A percentile compares a stretch with the other conserved stretches of the same genome.
Evolutionary conservation across 2,888 invertebrate genomes (phyloP).

Genomic region (Glyphotaelius pellucidus): DNA sequence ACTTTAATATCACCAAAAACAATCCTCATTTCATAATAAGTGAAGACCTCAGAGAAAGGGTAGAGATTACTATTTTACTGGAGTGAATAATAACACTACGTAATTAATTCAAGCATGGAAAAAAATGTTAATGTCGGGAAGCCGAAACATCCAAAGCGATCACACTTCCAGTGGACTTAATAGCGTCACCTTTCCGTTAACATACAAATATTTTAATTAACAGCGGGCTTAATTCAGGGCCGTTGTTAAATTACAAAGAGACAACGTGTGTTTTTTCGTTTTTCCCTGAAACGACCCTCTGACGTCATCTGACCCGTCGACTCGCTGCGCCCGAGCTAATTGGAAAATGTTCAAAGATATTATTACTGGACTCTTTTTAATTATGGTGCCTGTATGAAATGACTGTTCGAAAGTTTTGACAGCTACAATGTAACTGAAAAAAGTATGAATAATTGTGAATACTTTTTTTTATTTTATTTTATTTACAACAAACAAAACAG

Average conservation of each 20-base stretch:
- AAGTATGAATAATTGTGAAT: too few relatives aligned
- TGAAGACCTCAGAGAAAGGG: not conserved
- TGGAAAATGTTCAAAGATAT: slow-evolving; percentile 25
- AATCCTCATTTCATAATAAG: not conserved
- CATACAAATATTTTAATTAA: slow-evolving; percentile 58
- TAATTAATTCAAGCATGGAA: not conserved
- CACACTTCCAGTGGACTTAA: slow-evolving; percentile 53
- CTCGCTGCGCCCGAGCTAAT: slow-evolving; percentile 28
- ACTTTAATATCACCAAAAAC: not conserved
- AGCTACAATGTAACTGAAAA: not conserved
- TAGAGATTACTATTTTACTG: not conserved
- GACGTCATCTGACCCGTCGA: not conserved
- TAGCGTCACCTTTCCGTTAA: slow-evolving; percentile 49
- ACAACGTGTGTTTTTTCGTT: not conserved
- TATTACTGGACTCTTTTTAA: not conserved
- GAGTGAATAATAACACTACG: not conserved
- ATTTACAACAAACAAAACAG: too few relatives aligned
- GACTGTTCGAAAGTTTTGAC: not conserved
- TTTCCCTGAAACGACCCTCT: not conserved
- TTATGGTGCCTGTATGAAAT: not conserved
- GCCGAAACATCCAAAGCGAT: slow-evolving; percentile 52
- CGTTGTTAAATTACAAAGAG: not conserved
- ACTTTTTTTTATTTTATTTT: too few relatives aligned
- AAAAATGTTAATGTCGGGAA: slow-evolving; percentile 20
- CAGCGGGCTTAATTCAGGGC: slow-evolving; percentile 19